phyloP scores from a whole-genome alignment of 2,888 invertebrate species.

The Phragmatobia fuliginosa region DNA sequence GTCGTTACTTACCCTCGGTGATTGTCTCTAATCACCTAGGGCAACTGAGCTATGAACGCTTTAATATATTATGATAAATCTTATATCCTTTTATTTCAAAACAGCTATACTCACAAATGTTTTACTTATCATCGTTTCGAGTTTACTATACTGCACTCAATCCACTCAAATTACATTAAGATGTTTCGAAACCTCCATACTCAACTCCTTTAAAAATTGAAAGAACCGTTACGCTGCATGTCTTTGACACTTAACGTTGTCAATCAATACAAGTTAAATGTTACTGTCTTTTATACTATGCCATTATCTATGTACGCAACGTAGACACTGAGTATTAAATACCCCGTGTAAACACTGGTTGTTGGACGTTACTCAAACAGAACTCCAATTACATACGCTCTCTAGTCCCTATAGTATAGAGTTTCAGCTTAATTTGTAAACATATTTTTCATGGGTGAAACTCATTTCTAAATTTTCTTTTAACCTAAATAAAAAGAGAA shows the following conservation, averaged over 20 bases:
- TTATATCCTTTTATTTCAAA: not conserved
- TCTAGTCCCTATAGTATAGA: not conserved
- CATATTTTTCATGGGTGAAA: not conserved
- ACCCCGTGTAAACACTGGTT: not conserved
- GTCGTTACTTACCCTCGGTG: no score
- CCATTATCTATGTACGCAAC: not conserved
- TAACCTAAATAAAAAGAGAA: not conserved
- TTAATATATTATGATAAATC: no score
- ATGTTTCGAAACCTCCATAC: constrained; percentile 23
- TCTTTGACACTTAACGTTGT: constrained; percentile 36
- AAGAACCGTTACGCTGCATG: constrained; percentile 29
- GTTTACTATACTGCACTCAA: constrained; percentile 34
- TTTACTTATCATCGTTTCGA: constrained; percentile 11
- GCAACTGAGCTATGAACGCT: no score
- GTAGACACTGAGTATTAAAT: not conserved
- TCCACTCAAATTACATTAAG: constrained; percentile 39
- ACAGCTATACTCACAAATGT: constrained; percentile 14
- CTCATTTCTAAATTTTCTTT: not conserved
- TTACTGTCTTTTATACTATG: constrained; percentile 26
- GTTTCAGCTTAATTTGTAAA: not conserved
- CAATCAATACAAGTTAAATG: constrained; percentile 27
- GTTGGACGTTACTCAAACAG: not conserved
- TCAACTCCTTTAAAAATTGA: constrained; percentile 38
- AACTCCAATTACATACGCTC: not conserved
- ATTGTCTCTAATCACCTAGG: no score